Conservation (phyloP, 2,888 invertebrate genomes). For the Diarsia dahlii region DNA sequence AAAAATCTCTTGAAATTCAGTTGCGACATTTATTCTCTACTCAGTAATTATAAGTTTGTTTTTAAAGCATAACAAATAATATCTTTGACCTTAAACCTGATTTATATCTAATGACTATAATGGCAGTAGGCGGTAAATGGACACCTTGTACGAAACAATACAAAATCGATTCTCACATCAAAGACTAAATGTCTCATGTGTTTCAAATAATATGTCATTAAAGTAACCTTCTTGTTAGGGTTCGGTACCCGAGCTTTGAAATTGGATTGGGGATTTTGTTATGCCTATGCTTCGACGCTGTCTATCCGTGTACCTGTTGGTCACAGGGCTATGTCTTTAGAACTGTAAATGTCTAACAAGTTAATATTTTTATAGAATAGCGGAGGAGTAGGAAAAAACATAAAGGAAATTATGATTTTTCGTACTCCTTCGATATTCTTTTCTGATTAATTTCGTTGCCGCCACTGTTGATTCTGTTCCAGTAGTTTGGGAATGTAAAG, state of each 20-base stretch:
- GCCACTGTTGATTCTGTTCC: too few relatives aligned
- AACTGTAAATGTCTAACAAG: too few relatives aligned
- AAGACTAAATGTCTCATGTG: slow-evolving; percentile 9
- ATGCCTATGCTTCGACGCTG: neutral
- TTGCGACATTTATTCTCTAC: too few relatives aligned
- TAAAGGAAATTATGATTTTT: too few relatives aligned
- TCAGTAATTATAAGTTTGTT: neutral
- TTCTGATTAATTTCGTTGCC: too few relatives aligned
- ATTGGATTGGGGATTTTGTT: neutral
- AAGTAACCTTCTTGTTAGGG: slow-evolving; percentile 2
- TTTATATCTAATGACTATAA: slow-evolving; percentile 1
- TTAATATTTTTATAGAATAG: too few relatives aligned
- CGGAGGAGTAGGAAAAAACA: too few relatives aligned
- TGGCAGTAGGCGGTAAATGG: slow-evolving; percentile 12
- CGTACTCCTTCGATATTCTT: too few relatives aligned
- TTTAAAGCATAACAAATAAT: neutral
- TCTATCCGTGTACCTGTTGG: neutral
- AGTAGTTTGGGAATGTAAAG: too few relatives aligned
- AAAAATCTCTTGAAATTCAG: neutral
- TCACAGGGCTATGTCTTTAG: neutral
- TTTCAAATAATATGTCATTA: slow-evolving; percentile 36
- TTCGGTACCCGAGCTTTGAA: neutral
- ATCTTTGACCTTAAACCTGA: neutral
- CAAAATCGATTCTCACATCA: slow-evolving; percentile 18
- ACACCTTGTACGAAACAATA: slow-evolving; percentile 14